Conservation (phyloP, 1,140 invertebrate species). For the Zaprionus capensis region DNA sequence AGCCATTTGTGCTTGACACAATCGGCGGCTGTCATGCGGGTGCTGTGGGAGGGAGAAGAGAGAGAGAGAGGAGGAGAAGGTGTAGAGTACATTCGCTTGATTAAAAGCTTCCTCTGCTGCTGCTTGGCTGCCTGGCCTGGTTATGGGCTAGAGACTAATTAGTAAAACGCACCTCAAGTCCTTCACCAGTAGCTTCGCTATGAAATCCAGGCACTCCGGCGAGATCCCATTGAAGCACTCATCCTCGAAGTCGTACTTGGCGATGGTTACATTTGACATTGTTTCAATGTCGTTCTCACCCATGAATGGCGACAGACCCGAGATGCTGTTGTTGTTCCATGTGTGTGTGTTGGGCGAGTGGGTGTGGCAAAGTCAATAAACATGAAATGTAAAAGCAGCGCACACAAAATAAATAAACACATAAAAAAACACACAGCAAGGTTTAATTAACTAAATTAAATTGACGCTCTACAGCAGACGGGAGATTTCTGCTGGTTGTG, state of each 20-base stretch:
- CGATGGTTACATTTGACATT: conserved; percentile 97
- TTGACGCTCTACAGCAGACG: conserved; percentile 40
- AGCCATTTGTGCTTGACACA: conserved; percentile 92
- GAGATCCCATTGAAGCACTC: conserved; percentile 96
- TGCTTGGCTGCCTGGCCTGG: conserved; percentile 22
- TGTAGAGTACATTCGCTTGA: conserved; percentile 32
- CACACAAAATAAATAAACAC: conserved; percentile 75
- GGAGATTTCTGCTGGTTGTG: not conserved
- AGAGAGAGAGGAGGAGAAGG: not conserved
- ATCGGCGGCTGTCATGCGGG: conserved; percentile 89
- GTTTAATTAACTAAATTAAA: conserved; percentile 82
- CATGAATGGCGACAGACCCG: conserved; percentile 99
- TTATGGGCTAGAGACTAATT: conserved; percentile 64
- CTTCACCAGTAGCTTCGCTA: conserved; percentile 93
- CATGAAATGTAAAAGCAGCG: conserved; percentile 75
- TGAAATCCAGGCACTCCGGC: conserved; percentile 96
- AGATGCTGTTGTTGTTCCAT: conserved; percentile 88
- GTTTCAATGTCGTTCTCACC: conserved; percentile 98
- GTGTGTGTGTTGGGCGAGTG: conserved; percentile 6
- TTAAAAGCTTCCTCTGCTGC: conserved; percentile 29
- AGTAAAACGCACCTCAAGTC: conserved; percentile 92
- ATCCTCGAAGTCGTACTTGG: conserved; percentile 97
- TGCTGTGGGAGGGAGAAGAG: conserved; percentile 85
- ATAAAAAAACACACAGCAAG: conserved; percentile 54
- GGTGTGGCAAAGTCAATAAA: conserved; percentile 73